Evolutionary conservation across 2,888 invertebrate species (phyloP).

Genomic region (Caenorhabditis imperialis): DNA sequence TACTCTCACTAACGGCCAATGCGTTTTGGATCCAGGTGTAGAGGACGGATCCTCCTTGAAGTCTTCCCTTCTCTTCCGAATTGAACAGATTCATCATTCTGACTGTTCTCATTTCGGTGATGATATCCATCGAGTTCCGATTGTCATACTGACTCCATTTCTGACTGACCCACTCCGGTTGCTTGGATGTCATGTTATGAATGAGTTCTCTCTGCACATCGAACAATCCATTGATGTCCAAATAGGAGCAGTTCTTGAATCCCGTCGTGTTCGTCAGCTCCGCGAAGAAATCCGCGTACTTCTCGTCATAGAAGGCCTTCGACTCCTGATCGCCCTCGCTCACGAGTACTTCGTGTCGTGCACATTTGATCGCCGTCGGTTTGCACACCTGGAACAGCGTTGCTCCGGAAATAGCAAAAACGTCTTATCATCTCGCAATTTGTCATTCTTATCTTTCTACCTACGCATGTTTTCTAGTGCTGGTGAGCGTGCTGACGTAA

Average conservation of each 20-base stretch:
- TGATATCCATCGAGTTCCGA: slow-evolving; percentile 57
- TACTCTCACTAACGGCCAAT: slow-evolving; percentile 49
- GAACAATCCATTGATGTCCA: slow-evolving; percentile 56
- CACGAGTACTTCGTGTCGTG: slow-evolving; percentile 37
- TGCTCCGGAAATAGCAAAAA: slow-evolving; percentile 29
- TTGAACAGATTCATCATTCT: slow-evolving; percentile 47
- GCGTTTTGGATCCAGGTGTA: slow-evolving; percentile 67
- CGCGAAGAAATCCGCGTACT: slow-evolving; percentile 64
- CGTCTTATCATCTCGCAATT: slow-evolving; percentile 6
- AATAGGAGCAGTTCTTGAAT: slow-evolving; percentile 48
- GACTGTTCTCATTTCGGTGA: slow-evolving; percentile 51
- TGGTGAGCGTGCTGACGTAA: slow-evolving; percentile 18
- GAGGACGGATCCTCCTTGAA: slow-evolving; percentile 65
- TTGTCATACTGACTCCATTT: slow-evolving; percentile 65
- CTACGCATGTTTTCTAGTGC: slow-evolving; percentile 20
- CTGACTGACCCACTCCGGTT: slow-evolving; percentile 68
- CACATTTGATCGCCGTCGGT: slow-evolving; percentile 54
- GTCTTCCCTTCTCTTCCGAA: slow-evolving; percentile 41
- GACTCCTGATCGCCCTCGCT: slow-evolving; percentile 23
- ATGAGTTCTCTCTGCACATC: slow-evolving; percentile 66
- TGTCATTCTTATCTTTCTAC: not conserved
- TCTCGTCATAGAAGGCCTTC: slow-evolving; percentile 31
- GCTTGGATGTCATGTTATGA: slow-evolving; percentile 55
- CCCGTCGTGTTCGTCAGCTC: slow-evolving; percentile 61
- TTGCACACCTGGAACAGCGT: slow-evolving; percentile 52